phyloP scores from a whole-genome alignment of 2,888 invertebrate species.

The Tribolium freemani region DNA sequence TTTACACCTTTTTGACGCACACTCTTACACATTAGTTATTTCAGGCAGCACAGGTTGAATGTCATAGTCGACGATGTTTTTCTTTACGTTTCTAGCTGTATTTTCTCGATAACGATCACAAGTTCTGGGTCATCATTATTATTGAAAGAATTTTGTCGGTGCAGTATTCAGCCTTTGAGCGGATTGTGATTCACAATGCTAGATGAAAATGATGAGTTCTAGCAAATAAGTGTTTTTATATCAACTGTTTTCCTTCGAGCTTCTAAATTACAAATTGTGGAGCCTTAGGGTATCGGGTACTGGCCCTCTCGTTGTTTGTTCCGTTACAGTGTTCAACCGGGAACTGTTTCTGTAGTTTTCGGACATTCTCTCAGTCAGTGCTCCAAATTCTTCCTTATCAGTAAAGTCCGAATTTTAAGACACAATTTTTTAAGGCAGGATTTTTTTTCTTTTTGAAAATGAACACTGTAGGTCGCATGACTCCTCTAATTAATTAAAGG shows the following conservation, averaged over 20 bases:
- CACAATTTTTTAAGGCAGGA: too few relatives aligned
- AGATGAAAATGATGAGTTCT: not conserved
- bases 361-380: too few relatives aligned
- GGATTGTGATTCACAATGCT: not conserved
- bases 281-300: too few relatives aligned
- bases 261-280: not conserved
- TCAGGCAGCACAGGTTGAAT: conserved; percentile 23
- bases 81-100: not conserved
- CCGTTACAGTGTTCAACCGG: too few relatives aligned
- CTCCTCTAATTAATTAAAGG: too few relatives aligned
- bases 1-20: conserved; percentile 30
- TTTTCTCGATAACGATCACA: not conserved
- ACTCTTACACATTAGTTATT: conserved; percentile 21
- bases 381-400: too few relatives aligned
- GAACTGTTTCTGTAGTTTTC: too few relatives aligned
- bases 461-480: too few relatives aligned
- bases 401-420: too few relatives aligned
- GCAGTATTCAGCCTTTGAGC: not conserved
- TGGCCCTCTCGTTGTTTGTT: too few relatives aligned
- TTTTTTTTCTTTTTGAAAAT: too few relatives aligned
- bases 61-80: not conserved
- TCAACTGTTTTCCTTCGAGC: not conserved
- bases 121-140: not conserved
- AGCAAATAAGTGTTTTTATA: not conserved
- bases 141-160: not conserved